Base-by-base conservation (phyloP, 1,140 invertebrate species). In the Agrypnia vestita region DNA sequence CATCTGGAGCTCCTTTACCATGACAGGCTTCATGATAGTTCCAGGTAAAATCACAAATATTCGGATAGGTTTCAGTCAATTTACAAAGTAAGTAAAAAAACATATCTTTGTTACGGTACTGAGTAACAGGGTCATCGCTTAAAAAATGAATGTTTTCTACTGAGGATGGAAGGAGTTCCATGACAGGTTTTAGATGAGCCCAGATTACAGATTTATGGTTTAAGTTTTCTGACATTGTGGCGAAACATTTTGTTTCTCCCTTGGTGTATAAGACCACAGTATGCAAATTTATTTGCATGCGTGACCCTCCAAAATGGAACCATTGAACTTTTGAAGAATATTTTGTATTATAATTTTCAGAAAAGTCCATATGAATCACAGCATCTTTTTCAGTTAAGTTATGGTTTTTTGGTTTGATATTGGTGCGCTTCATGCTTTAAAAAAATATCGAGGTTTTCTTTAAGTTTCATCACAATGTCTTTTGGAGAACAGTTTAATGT, bases 1-100 rank as follows among this genome's bases (percentile, higher is more conserved):
- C 87, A 85, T 90, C 85, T n/a, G 86, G 85, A 13, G 85, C 86
- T 35, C 87, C 87, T 84, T 90, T 91, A 8, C 88, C 88, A 83
- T 90, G 89, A 0, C 88, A 87, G 6, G 86, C 84, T 84, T 90
- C 87, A 51, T 82, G 83, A 82, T 86, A 91, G 78, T 90, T 89
- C 89, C 88, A 90, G 1, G 85, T 84, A 51, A 79, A 85, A 61
- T 84, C 62, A 79, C 71, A 67, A 17, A 85, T 79, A 77, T 79
- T 79, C 15, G 81, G 83, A 81, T 78, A 83, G 12, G 76, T 64
- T 21, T 84, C 71, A 47, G 73, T 67, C 47, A 85, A 78, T 81
- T 83, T 83, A 77, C 67, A 78, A 55, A 73, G 56, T 73, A 84
- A 72, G 10, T 9, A 83, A n/a, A n/a, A n/a, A 80, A 84, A 84